A percentile compares a stretch with the other conserved stretches of the same genome.
Conservation (phyloP, 2,113 vertebrate species). For the Ictalurus furcatus region DNA sequence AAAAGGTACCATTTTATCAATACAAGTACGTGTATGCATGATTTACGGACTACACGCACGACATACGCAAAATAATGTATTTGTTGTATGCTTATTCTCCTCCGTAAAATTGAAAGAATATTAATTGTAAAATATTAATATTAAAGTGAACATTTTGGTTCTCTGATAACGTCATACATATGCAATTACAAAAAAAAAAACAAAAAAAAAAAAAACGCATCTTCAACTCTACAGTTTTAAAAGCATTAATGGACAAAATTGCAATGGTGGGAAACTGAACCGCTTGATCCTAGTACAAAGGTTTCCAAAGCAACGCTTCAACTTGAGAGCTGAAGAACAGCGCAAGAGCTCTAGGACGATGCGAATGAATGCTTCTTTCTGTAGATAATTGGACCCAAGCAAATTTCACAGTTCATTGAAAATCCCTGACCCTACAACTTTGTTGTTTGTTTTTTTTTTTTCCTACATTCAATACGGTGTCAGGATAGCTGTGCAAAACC, state of each 20-base stretch:
- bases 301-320: conserved; percentile 77
- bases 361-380: conserved; percentile 92
- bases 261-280: conserved; percentile 62
- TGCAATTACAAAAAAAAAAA: conserved; percentile 76
- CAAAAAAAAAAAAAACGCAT: conserved; percentile 49
- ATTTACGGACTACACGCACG: conserved; percentile 40
- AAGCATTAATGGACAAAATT: conserved; percentile 58
- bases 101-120: conserved; percentile 26
- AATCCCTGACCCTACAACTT: conserved; percentile 93
- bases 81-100: conserved; percentile 23
- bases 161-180: conserved; percentile 83
- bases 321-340: conserved; percentile 75
- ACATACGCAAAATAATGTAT: conserved; percentile 38
- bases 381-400: conserved; percentile 99
- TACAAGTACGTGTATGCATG: conserved; percentile 76
- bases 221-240: conserved; percentile 61
- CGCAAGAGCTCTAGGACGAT: conserved; percentile 73
- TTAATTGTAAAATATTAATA: not conserved
- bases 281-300: conserved; percentile 58
- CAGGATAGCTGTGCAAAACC: conserved; percentile 99
- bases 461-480: conserved; percentile 99
- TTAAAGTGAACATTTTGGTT: conserved; percentile 88
- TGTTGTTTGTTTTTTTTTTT: conserved; percentile 25
- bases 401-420: conserved; percentile 99
- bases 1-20: conserved; percentile 92